Conservation (phyloP, 1,140 invertebrate species). For the Homarus americanus region DNA sequence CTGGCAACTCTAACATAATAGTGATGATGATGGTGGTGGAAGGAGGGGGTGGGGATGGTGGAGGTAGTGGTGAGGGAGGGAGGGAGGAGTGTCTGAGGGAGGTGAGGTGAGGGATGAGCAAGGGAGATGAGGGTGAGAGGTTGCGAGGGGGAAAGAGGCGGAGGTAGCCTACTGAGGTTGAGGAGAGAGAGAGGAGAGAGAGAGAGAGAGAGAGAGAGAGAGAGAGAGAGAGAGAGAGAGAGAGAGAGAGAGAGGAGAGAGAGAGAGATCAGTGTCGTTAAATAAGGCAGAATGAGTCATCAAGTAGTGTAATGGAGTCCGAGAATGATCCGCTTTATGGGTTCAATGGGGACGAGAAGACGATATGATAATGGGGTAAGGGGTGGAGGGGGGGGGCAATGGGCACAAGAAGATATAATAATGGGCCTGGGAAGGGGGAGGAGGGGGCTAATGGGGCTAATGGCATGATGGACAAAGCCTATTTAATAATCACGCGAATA, state of each 20-base stretch:
- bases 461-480: no score
- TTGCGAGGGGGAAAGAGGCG: background rate
- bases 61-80: background rate
- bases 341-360: no score
- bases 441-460: no score
- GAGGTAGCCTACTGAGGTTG: background rate
- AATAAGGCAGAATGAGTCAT: background rate
- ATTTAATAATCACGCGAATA: no score
- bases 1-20: constrained; percentile 1
- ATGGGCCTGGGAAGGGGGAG: no score
- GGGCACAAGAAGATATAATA: no score
- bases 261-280: background rate
- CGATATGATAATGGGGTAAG: no score
- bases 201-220: background rate
- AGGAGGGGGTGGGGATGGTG: background rate
- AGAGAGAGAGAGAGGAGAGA: constrained; percentile 16
- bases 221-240: background rate
- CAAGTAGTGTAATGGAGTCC: no score
- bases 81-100: background rate
- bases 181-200: background rate
- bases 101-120: background rate
- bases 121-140: background rate
- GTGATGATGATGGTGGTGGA: background rate
- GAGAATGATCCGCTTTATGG: no score
- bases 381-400: no score